phyloP scores from a whole-genome alignment of 2,797 vertebrate species.

The Trematomus bernacchii region DNA sequence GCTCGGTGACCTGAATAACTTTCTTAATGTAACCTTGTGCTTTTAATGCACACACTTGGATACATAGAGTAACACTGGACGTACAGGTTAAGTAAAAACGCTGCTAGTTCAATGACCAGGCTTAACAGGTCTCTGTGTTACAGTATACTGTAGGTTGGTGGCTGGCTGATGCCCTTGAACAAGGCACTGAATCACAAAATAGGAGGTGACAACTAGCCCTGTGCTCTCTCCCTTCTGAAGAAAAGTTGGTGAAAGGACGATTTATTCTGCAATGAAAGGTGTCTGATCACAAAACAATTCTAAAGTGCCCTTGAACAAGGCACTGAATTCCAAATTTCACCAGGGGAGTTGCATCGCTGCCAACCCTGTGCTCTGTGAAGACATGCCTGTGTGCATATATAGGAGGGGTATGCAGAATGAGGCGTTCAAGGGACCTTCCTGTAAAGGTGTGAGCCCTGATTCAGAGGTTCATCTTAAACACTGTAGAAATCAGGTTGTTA shows the following conservation, averaged over 20 bases:
- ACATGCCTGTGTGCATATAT: conserved; percentile 44
- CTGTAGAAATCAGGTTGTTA: background rate
- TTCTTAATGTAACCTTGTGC: conserved; percentile 14
- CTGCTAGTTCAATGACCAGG: conserved; percentile 43
- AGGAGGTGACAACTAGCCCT: conserved; percentile 56
- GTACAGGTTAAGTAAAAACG: conserved; percentile 19
- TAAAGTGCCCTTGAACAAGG: conserved; percentile 74
- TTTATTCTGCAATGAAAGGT: conserved; percentile 66
- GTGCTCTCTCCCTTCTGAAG: conserved; percentile 51
- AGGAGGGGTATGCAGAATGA: conserved; percentile 30
- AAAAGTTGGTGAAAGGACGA: conserved; percentile 67
- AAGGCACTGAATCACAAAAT: conserved; percentile 66
- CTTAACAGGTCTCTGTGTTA: conserved; percentile 41
- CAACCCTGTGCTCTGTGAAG: conserved; percentile 49
- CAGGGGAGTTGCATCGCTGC: conserved; percentile 56
- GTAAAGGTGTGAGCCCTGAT: conserved; percentile 6
- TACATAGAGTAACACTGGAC: conserved; percentile 28
- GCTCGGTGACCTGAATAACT: conserved; percentile 32
- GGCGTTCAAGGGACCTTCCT: background rate
- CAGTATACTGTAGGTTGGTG: conserved; percentile 20
- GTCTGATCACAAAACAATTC: conserved; percentile 58
- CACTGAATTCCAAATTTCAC: conserved; percentile 67
- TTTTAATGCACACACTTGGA: conserved; percentile 11
- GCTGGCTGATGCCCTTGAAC: conserved; percentile 72
- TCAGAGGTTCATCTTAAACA: conserved; percentile 17